Percentiles rank a stretch among this genome's conserved stretches.
phyloP scores from a whole-genome alignment of 92 coral and sea anemone genomes.

The Epizoanthus illoricatus region DNA sequence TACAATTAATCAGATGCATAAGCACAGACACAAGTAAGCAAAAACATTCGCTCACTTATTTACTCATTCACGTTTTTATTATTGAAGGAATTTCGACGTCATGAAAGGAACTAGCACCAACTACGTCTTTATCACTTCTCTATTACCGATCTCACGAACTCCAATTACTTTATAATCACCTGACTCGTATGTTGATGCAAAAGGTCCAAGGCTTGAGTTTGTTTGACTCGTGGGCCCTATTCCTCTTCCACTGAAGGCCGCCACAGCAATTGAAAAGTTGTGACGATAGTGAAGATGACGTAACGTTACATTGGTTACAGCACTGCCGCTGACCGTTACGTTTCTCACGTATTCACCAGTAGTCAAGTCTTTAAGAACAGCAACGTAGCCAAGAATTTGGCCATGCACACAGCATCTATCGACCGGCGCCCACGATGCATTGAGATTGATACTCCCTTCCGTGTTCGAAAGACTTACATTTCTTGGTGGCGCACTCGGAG shows the following conservation, averaged over 20 bases:
- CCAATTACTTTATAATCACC: not conserved
- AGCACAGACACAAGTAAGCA: too few relatives aligned
- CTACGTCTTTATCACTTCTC: not conserved
- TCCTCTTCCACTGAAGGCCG: slow-evolving; percentile 11
- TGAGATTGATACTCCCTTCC: slow-evolving; percentile 17
- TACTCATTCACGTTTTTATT: too few relatives aligned
- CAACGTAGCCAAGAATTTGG: slow-evolving; percentile 6
- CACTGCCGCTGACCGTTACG: not conserved
- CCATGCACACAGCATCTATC: not conserved
- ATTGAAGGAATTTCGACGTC: too few relatives aligned
- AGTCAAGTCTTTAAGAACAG: slow-evolving; percentile 22
- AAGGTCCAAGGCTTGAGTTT: slow-evolving; percentile 10
- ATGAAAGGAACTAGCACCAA: too few relatives aligned
- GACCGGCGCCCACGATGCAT: slow-evolving; percentile 16
- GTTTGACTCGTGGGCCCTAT: slow-evolving; percentile 3
- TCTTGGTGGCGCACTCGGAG: slow-evolving; percentile 11
- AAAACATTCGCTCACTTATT: too few relatives aligned
- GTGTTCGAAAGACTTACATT: slow-evolving; percentile 25
- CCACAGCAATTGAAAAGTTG: slow-evolving; percentile 14
- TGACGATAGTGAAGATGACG: slow-evolving; percentile 18
- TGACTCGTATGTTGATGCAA: slow-evolving; percentile 22
- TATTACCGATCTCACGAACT: not conserved
- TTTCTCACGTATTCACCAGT: not conserved
- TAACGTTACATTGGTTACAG: not conserved
- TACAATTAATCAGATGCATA: too few relatives aligned